Evolutionary conservation across 1,140 invertebrate genomes (phyloP).

Genomic region (Temnothorax longispinosus): DNA sequence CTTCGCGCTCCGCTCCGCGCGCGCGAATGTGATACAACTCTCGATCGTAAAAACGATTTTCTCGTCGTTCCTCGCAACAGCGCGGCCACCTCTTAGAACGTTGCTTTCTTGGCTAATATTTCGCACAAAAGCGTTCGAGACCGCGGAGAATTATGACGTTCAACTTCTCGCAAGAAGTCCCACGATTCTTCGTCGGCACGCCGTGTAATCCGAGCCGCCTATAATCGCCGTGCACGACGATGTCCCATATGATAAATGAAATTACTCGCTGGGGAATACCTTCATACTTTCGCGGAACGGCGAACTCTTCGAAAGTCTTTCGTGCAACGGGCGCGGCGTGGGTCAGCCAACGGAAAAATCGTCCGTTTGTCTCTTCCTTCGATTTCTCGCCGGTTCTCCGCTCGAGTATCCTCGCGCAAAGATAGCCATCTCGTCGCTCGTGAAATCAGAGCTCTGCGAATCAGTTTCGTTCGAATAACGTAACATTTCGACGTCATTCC

Average conservation of each 20-base stretch:
- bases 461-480: constrained; percentile 11
- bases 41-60: constrained; percentile 70
- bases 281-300: constrained; percentile 1
- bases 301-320: constrained; percentile 4
- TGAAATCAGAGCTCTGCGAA: neutral
- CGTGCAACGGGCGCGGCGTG: neutral
- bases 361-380: neutral
- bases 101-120: constrained; percentile 46
- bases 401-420: neutral
- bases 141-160: constrained; percentile 60
- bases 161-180: neutral
- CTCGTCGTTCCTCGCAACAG: neutral
- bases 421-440: neutral
- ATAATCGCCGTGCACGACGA: neutral
- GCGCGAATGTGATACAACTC: constrained; percentile 48
- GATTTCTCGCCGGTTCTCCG: neutral
- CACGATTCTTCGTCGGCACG: constrained; percentile 22
- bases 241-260: constrained; percentile 36
- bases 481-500: neutral
- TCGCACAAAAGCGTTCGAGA: constrained; percentile 48
- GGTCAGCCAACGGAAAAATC: neutral
- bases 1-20: neutral
- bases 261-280: constrained; percentile 39
- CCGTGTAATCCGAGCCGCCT: neutral
- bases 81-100: neutral